Base-by-base conservation (phyloP, 2,113 vertebrate species). In the Prunella himalayana region DNA sequence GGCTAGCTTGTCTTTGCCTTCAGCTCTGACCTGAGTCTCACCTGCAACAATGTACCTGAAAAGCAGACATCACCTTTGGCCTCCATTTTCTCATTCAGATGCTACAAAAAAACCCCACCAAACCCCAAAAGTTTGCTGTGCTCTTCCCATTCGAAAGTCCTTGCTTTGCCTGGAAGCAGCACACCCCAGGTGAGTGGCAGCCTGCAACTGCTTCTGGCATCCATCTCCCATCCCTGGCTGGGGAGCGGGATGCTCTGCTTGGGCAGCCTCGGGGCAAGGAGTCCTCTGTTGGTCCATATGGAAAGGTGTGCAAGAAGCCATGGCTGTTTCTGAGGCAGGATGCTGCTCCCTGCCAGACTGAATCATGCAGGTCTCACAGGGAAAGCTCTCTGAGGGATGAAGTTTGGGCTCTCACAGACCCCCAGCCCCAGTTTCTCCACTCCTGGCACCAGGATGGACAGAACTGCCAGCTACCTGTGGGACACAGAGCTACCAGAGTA, bases 181-280 rank as follows among this genome's bases (percentile, higher is more conserved):
- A 13, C 35, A 6, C 15, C 24, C 44, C 54, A 22, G 22, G 25
- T 2, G 5, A 59, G 25, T 1, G 3, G 24, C 35, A 77, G 44
- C 41, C 63, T 51, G 54, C 45, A 47, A 24, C n/a, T 3, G 5
- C 41, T 77, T 31, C 54, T n/a, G n/a, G 17, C 0, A 0, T 60
- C 80, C 0, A 0, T 41, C 33, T 70, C 81, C 57, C 45, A 5
- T 16, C 42, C 69, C 68, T 28, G n/a, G 61, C 31, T 28, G 75
- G 41, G 23, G 18, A 37, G 37, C 21, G 79, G 59, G 28, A 86
- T 2, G 19, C 45, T 80, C 16, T 3, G 56, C n/a, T 22, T 8
- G 2, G 1, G 33, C 86, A 86, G 54, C 76, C 42, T 42, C 0
- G 0, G 19, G 37, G 35, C 50, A 80, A 51, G 60, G 57, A 81